phyloP scores from a whole-genome alignment of 1,140 invertebrate species.

The Wiebesia pumilae region DNA sequence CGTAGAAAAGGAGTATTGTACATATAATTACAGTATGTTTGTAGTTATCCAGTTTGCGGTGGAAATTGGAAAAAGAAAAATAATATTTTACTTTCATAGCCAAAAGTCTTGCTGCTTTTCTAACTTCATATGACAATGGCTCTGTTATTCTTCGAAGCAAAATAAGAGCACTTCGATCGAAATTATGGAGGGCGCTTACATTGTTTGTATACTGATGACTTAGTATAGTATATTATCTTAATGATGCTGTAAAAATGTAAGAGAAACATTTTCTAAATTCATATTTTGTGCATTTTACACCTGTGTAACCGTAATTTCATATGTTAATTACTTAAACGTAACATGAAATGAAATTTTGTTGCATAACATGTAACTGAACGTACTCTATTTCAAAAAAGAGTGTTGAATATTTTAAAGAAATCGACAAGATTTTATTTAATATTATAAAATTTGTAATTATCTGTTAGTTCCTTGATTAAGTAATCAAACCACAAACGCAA shows the following conservation, averaged over 20 bases:
- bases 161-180: background rate
- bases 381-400: too few relatives aligned
- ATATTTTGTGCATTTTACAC: background rate
- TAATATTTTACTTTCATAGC: background rate
- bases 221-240: background rate
- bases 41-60: background rate
- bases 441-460: too few relatives aligned
- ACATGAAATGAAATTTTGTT: too few relatives aligned
- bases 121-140: too few relatives aligned
- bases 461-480: too few relatives aligned
- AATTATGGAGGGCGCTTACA: background rate
- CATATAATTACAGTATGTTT: too few relatives aligned
- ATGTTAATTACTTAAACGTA: background rate
- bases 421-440: too few relatives aligned
- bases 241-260: background rate
- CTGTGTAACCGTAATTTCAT: background rate
- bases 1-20: too few relatives aligned
- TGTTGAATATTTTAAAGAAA: too few relatives aligned
- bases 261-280: background rate
- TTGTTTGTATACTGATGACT: background rate
- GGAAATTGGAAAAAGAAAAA: background rate
- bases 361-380: too few relatives aligned
- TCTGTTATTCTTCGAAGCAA: background rate
- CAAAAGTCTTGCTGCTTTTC: background rate
- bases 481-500: too few relatives aligned